These are phyloP conservation scores for Polyergus mexicanus DNA, from an alignment of 1,140 invertebrate species.

Conservation along the genomic window DNA sequence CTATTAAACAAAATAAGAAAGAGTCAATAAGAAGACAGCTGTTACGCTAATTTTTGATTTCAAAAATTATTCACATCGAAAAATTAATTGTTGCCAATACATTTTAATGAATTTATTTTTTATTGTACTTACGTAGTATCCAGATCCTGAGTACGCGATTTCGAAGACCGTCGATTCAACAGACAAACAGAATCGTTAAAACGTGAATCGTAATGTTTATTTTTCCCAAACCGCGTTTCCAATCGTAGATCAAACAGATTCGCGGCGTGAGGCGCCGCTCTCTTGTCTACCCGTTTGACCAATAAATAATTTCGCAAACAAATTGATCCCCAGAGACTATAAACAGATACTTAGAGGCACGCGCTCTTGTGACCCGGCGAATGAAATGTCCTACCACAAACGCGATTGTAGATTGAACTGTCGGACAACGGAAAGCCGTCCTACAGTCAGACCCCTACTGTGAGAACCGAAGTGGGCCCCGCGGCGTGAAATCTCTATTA, in stretches of 20 bases:
- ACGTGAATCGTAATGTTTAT: constrained; percentile 72
- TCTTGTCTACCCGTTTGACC: constrained; percentile 84
- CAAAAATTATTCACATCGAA: background rate
- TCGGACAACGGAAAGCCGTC: constrained; percentile 77
- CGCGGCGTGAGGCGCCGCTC: constrained; percentile 79
- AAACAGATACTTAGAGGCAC: constrained; percentile 86
- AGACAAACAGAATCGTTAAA: background rate
- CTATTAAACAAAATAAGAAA: background rate
- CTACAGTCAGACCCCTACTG: constrained; percentile 81
- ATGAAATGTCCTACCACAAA: constrained; percentile 35
- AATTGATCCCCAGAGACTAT: constrained; percentile 86
- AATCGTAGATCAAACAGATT: constrained; percentile 82
- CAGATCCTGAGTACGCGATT: background rate
- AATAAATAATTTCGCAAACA: constrained; percentile 87
- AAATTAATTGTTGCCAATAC: background rate
- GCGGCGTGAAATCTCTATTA: constrained; percentile 87
- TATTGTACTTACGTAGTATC: background rate
- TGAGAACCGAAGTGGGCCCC: constrained; percentile 84
- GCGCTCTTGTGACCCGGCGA: constrained; percentile 65
- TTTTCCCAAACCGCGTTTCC: constrained; percentile 81
- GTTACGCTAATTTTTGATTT: background rate
- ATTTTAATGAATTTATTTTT: background rate
- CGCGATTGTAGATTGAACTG: background rate
- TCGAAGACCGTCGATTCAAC: background rate
- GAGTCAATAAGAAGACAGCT: background rate